A percentile compares a stretch with the other conserved stretches of the same genome.
Evolutionary conservation across 2,888 invertebrate species (phyloP).

Genomic region (Onthophagus sagittarius): DNA sequence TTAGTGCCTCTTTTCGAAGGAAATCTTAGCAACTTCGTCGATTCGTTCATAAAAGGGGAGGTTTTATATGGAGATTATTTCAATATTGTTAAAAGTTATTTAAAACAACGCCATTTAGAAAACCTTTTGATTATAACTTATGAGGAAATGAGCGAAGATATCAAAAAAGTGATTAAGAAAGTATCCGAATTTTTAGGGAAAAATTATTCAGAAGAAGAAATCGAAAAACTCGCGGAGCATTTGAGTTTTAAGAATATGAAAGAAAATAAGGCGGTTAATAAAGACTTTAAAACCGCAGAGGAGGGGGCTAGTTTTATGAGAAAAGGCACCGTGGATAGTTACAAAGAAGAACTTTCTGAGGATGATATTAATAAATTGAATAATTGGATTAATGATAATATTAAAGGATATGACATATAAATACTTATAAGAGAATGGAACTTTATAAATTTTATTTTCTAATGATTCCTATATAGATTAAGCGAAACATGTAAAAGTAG

Average conservation of each 20-base stretch:
- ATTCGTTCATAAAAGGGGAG: slow-evolving; percentile 47
- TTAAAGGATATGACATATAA: not conserved
- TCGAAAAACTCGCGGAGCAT: slow-evolving; percentile 44
- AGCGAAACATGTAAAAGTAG: too few relatives aligned
- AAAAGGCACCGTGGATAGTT: not conserved
- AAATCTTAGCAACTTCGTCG: slow-evolving; percentile 15
- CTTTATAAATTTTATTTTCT: too few relatives aligned
- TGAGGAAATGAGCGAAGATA: slow-evolving; percentile 41
- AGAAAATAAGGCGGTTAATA: slow-evolving; percentile 50
- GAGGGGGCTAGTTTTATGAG: too few relatives aligned
- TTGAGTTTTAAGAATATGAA: slow-evolving; percentile 53
- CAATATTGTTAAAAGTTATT: slow-evolving; percentile 13
- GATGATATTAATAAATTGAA: not conserved
- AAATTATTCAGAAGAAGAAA: slow-evolving; percentile 39
- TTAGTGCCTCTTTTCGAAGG: slow-evolving; percentile 51
- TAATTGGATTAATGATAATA: not conserved
- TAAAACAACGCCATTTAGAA: slow-evolving; percentile 13
- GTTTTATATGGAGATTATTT: slow-evolving; percentile 2
- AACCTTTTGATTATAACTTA: slow-evolving; percentile 21
- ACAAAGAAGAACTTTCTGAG: not conserved
- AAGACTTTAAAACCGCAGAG: not conserved
- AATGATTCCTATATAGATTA: too few relatives aligned
- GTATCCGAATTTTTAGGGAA: slow-evolving; percentile 47
- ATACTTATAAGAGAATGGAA: too few relatives aligned
- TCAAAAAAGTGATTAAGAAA: slow-evolving; percentile 43